Percentiles rank a stretch among this genome's conserved stretches.
Conservation (phyloP, 2,797 vertebrate genomes). For the Hemitrygon akajei region DNA sequence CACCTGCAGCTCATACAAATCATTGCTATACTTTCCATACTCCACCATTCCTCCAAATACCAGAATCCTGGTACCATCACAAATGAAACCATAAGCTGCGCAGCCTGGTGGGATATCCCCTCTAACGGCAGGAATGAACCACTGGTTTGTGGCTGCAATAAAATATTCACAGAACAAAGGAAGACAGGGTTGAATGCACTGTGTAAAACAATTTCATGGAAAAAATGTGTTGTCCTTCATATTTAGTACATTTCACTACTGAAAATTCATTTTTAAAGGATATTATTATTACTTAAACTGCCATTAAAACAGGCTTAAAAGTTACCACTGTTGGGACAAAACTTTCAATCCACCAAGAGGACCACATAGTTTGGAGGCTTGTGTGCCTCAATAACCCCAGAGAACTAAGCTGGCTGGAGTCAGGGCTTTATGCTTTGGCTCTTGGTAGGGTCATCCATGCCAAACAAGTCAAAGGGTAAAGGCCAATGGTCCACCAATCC, state of each 20-base stretch:
- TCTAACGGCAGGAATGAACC: constrained; percentile 94
- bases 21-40: constrained; percentile 91
- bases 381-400: too few species aligned
- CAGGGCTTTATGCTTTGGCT: too few species aligned
- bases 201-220: background rate
- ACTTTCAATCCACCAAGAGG: too few species aligned
- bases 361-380: too few species aligned
- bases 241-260: background rate
- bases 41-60: constrained; percentile 97
- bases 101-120: constrained; percentile 96
- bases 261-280: background rate
- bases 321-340: background rate
- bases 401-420: too few species aligned
- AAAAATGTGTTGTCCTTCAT: background rate
- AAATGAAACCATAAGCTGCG: constrained; percentile 90
- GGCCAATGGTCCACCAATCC: too few species aligned
- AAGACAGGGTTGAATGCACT: background rate
- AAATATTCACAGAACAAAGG: constrained; percentile 25
- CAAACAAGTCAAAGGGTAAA: too few species aligned
- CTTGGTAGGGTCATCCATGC: too few species aligned
- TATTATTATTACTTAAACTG: background rate
- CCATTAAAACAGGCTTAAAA: background rate
- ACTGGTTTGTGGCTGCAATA: constrained; percentile 79
- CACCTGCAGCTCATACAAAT: constrained; percentile 92
- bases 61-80: constrained; percentile 84